Evolutionary conservation across 2,888 invertebrate genomes (phyloP).

Genomic region (Panzeria rudis): DNA sequence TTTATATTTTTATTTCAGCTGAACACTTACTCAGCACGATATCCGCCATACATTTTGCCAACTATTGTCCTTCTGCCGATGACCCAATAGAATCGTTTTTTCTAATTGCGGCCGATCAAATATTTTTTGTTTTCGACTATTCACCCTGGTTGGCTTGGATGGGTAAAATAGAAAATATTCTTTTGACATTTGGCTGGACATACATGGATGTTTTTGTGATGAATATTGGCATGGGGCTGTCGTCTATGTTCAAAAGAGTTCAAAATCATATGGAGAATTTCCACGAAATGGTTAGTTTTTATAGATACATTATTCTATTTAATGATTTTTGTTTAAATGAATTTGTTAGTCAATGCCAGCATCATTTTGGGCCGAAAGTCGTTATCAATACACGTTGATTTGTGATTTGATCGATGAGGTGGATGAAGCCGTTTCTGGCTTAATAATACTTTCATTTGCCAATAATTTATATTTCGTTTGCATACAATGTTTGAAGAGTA

Average conservation of each 20-base stretch:
- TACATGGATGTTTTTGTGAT: slow-evolving; percentile 90
- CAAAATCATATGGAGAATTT: slow-evolving; percentile 84
- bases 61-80: slow-evolving; percentile 77
- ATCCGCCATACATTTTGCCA: slow-evolving; percentile 78
- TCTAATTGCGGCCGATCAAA: slow-evolving; percentile 74
- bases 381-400: slow-evolving; percentile 84
- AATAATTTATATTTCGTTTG: slow-evolving; percentile 86
- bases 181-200: slow-evolving; percentile 89
- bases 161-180: slow-evolving; percentile 84
- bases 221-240: slow-evolving; percentile 87
- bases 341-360: slow-evolving; percentile 75
- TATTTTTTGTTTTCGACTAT: slow-evolving; percentile 79
- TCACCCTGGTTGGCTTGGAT: slow-evolving; percentile 78
- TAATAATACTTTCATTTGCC: slow-evolving; percentile 85
- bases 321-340: neutral
- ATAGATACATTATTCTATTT: neutral
- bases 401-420: slow-evolving; percentile 84
- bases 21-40: slow-evolving; percentile 82
- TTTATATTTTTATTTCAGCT: slow-evolving; percentile 73
- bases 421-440: slow-evolving; percentile 84
- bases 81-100: slow-evolving; percentile 81
- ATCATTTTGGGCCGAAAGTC: slow-evolving; percentile 84
- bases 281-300: slow-evolving; percentile 83
- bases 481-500: slow-evolving; percentile 85
- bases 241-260: slow-evolving; percentile 87